A percentile compares a stretch with the other conserved stretches of the same genome.
These are phyloP conservation scores for Circaetus gallicus DNA, from an alignment of 2,113 vertebrate genomes.

Conservation along the genomic window DNA sequence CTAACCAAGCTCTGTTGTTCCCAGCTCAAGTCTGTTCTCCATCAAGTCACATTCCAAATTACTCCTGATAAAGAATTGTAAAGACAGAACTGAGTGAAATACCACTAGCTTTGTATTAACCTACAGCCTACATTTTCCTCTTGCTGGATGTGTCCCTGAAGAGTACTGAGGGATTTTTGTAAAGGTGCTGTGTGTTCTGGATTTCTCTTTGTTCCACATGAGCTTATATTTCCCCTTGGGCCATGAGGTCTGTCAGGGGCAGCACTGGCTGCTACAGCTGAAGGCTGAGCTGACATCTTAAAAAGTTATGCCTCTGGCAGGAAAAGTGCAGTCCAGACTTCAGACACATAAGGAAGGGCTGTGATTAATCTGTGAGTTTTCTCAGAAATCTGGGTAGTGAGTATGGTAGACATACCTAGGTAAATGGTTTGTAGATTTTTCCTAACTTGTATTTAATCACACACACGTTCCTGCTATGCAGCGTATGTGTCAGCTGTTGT, in stretches of 20 bases:
- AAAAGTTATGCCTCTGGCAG: background rate
- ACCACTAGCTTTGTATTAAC: background rate
- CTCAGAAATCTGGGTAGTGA: background rate
- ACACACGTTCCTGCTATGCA: background rate
- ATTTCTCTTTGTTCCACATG: background rate
- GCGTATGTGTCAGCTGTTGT: background rate
- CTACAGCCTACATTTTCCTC: background rate
- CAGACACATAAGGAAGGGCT: background rate
- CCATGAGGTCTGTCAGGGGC: background rate
- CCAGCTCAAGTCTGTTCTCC: background rate
- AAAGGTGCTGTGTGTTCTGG: background rate
- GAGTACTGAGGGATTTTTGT: background rate
- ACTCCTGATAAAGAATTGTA: background rate
- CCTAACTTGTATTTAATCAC: background rate
- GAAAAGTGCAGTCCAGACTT: background rate
- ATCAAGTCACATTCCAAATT: background rate
- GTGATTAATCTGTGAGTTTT: background rate
- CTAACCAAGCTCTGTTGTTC: background rate
- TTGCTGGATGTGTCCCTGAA: background rate
- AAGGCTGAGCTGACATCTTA: background rate
- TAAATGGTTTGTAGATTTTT: background rate
- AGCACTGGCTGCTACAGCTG: background rate
- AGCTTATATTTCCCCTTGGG: background rate
- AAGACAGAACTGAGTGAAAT: background rate
- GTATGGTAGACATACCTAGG: background rate